Base-by-base conservation (phyloP, 2,797 vertebrate genomes). In the Semaprochilodus insignis region DNA sequence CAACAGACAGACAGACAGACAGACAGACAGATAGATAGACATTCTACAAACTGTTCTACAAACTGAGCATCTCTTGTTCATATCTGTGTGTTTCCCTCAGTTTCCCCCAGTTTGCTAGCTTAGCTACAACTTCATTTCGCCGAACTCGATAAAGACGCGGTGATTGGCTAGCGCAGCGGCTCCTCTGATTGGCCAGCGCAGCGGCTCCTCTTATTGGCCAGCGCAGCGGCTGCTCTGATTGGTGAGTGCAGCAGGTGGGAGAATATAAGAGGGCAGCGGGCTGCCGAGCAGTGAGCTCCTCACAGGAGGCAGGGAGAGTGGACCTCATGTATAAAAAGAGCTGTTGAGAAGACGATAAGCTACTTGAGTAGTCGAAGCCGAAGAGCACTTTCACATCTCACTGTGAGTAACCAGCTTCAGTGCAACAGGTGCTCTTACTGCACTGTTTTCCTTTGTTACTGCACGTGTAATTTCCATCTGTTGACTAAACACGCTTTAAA, bases 211-310 rank as follows among this genome's bases (percentile, higher is more conserved):
- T 44, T 1, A 44, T 69, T 69, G 65, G 65, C 2, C 7, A 84
- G 76, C 73, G 31, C 83, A 60, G 66, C 57, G 87, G 83, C 84
- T 80, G 81, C 84, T 94, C 88, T 91, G 75, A 94, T 94, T 94
- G 93, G 94, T 88, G 90, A 87, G 89, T 67, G 73, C 87, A 63
- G 57, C 55, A 77, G 70, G 75, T 2, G 70, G 52, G 10, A 52
- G 85, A 23, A 40, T 90, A 94, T 93, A 94, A 91, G 94, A 81
- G 80, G 70, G 77, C 81, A 80, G 66, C 65, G 72, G 65, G 72
- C 77, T n/a, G 55, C 1, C 21, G 8, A 13, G 16, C 21, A 2
- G 25, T 2, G 40, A 55, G 54, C 51, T 17, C 36, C 66, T 40
- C 27, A 40, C 4, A 4, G 27, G 51, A 34, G 51, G 25, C 2